Evolutionary conservation across 2,113 vertebrate genomes (phyloP).

Genomic region (Pseudonaja textilis): DNA sequence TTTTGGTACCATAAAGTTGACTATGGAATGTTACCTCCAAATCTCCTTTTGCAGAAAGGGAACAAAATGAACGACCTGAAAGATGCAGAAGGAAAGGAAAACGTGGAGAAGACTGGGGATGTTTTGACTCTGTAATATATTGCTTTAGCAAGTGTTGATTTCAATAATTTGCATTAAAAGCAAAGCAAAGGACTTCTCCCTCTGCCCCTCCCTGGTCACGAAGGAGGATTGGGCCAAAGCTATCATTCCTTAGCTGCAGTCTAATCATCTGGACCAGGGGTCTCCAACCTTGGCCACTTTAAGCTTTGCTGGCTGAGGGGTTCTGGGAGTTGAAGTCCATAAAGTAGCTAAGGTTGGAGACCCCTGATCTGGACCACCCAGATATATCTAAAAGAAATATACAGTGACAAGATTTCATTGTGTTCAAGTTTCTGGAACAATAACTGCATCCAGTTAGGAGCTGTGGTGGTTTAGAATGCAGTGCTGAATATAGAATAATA

Average conservation of each 20-base stretch:
- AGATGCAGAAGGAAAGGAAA: neutral
- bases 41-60: neutral
- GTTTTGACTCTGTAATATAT: neutral
- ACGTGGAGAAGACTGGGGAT: neutral
- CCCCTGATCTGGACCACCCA: neutral
- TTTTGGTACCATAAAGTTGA: neutral
- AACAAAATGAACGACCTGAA: neutral
- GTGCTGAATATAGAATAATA: too few relatives aligned
- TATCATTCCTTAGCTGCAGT: too few relatives aligned
- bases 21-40: neutral
- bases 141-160: neutral
- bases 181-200: neutral
- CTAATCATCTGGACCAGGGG: neutral
- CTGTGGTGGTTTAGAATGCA: too few relatives aligned
- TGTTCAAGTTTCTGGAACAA: neutral
- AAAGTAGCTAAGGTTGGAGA: too few relatives aligned
- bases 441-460: neutral
- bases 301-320: too few relatives aligned
- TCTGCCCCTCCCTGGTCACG: neutral
- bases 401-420: neutral
- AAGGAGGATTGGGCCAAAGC: neutral
- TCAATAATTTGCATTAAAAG: neutral
- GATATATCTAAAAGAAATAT: neutral
- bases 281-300: too few relatives aligned
- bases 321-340: too few relatives aligned